Conservation (phyloP, 2,888 invertebrate species). For the Lithosia quadra region DNA sequence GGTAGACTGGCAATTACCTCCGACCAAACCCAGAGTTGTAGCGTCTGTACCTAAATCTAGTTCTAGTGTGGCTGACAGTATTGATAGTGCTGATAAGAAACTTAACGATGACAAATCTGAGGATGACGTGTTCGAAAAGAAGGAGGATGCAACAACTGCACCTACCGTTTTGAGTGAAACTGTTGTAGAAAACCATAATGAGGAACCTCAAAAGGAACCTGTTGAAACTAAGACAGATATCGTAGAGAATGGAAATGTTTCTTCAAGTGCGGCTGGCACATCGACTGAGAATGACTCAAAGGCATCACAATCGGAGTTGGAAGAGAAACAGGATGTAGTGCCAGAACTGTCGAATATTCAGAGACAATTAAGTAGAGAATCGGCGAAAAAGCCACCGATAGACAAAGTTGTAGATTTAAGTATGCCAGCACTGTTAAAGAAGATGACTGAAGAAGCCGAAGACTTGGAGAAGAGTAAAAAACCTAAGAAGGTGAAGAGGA, state of each 20-base stretch:
- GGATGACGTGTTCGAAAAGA: conserved; percentile 75
- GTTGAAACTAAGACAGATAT: conserved; percentile 58
- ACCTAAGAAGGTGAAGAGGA: conserved; percentile 79
- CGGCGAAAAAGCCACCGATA: conserved; percentile 61
- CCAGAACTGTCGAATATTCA: conserved; percentile 73
- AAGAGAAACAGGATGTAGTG: conserved; percentile 76
- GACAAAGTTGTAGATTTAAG: conserved; percentile 72
- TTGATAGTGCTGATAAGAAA: conserved; percentile 65
- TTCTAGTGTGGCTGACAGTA: conserved; percentile 70
- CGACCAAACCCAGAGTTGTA: conserved; percentile 79
- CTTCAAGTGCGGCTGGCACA: conserved; percentile 48
- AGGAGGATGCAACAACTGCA: conserved; percentile 52
- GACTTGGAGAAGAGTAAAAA: conserved; percentile 68
- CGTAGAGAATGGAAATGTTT: conserved; percentile 67
- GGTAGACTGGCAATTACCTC: conserved; percentile 80
- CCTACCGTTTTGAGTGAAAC: conserved; percentile 43
- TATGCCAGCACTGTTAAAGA: conserved; percentile 79
- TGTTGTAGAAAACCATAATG: conserved; percentile 37
- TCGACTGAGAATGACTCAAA: conserved; percentile 62
- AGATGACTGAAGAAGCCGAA: conserved; percentile 76
- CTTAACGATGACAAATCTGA: conserved; percentile 55
- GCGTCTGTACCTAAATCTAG: conserved; percentile 79
- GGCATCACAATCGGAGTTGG: conserved; percentile 71
- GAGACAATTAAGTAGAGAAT: conserved; percentile 71
- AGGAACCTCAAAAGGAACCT: conserved; percentile 37